Evolutionary conservation across 2,113 vertebrate genomes (phyloP).

Genomic region (Furnarius figulus): DNA sequence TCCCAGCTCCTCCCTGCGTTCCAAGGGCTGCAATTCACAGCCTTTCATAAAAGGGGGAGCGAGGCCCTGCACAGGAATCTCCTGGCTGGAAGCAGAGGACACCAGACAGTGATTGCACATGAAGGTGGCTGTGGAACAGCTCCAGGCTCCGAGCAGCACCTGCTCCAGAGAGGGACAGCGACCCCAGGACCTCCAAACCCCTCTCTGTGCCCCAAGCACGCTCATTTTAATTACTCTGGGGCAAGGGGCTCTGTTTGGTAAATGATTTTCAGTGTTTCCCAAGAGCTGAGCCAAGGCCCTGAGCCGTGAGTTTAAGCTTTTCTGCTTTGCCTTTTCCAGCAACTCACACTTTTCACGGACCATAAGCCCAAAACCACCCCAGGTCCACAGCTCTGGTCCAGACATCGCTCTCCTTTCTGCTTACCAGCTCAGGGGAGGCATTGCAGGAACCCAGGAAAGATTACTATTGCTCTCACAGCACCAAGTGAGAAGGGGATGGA

Average conservation of each 20-base stretch:
- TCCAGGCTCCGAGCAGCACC: not conserved
- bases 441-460: not conserved
- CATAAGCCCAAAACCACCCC: not conserved
- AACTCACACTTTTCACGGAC: accelerated
- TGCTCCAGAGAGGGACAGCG: not conserved
- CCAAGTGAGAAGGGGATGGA: not conserved
- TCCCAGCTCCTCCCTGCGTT: not conserved
- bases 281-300: not conserved
- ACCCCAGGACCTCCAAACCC: not conserved
- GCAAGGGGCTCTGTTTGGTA: not conserved
- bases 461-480: not conserved
- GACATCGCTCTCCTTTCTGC: not conserved
- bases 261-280: not conserved
- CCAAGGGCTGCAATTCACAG: not conserved
- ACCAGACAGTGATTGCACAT: accelerated
- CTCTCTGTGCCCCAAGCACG: not conserved
- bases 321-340: not conserved
- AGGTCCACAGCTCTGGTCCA: not conserved
- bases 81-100: not conserved
- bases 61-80: not conserved
- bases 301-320: not conserved
- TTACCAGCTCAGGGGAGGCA: not conserved
- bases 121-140: not conserved
- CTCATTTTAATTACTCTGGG: not conserved
- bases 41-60: not conserved